Base-by-base conservation (phyloP, 2,797 vertebrate species). In the Pitangus sulphuratus region DNA sequence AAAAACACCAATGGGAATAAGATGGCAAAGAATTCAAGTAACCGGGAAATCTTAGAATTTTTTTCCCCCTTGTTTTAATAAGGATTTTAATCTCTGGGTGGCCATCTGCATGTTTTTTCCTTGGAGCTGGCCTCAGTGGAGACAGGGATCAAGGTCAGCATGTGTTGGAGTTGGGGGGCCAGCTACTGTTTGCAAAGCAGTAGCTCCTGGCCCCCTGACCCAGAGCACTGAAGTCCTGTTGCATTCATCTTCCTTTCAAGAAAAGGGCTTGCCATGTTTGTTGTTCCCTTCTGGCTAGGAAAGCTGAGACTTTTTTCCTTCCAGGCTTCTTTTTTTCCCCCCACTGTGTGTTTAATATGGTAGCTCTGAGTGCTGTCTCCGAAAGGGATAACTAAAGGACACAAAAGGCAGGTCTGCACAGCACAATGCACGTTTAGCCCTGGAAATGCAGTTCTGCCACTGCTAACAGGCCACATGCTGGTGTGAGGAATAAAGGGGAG, bases 111-210 rank as follows among this genome's bases (percentile, higher is more conserved):
- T 28, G 21, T 56, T 58, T 42, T 77, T n/a, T 37, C 16, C 50
- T 65, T 51, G 9, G 39, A 54, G 15, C 17, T 87, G n/a, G 31
- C 8, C 16, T 87, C 19, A 17, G 11, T 31, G 39, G 17, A 17
- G 13, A 42, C 39, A n/a, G 17, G 5, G 35, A 25, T 31, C 0
- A 1, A 77, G 53, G 44, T 65, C 33, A 37, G 33, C 16, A 2
- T 1, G 6, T 11, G 17, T 4, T 8, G 1, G 47, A 64, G 30
- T 0, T 79, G n/a, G 12, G 39, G 5, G 16, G 1, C 5, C 45
- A 57, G n/a, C 28, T 40, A 8, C 17, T 40, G 3, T 8, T 20
- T 18, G 45, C 17, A 40, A 30, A 78, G 51, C 61, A 26, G 17
- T 4, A 44, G 28, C 47, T 60, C 72, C 53, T 56, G 47, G 6